Base-by-base conservation (phyloP, 2,113 vertebrate genomes). In the Herpailurus yagouaroundi region DNA sequence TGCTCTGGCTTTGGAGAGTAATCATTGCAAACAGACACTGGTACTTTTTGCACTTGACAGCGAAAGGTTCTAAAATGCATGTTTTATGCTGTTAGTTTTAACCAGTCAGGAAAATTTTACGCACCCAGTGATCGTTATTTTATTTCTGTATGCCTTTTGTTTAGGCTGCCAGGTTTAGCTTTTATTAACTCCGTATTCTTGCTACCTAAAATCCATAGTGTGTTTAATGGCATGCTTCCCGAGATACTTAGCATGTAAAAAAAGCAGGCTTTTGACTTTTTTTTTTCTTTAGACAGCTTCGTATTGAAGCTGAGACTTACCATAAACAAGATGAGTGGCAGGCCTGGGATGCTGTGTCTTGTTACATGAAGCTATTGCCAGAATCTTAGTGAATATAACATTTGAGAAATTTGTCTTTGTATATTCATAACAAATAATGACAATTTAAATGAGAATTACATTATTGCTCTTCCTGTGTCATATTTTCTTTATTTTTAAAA, bases 291-390 rank as follows among this genome's bases (percentile, higher is more conserved):
- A 95, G 98, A 98, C 98, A 97, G 99, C 99, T 99, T 99, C 99
- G 99, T 99, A 99, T 99, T 99, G 99, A 99, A 99, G 99, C 98
- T 99, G 98, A 97, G 74, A 98, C 98, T 98, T 98, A 98, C 95
- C 98, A 96, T 97, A 96, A 98, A 89, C 97, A 98, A 98, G 97
- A 98, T 98, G 96, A 98, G 95, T 99, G 98, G 98, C 98, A 98
- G 98, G 98, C 97, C 97, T 98, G 97, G 98, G 98, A 97, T 60
- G 97, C 98, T 98, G 91, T 98, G 98, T 99, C 98, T 98, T 98
- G 98, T 98, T 98, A 99, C 97, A 98, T 98, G 97, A 98, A 98
- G 97, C 95, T 99, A 91, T 98, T 98, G 98, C 98, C 98, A 98
- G 98, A 98, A 98, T 99, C 98, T 98, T 98, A 98, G 99, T 99